Base-by-base conservation (phyloP, 2,797 vertebrate genomes). In the Glossophaga mutica region DNA sequence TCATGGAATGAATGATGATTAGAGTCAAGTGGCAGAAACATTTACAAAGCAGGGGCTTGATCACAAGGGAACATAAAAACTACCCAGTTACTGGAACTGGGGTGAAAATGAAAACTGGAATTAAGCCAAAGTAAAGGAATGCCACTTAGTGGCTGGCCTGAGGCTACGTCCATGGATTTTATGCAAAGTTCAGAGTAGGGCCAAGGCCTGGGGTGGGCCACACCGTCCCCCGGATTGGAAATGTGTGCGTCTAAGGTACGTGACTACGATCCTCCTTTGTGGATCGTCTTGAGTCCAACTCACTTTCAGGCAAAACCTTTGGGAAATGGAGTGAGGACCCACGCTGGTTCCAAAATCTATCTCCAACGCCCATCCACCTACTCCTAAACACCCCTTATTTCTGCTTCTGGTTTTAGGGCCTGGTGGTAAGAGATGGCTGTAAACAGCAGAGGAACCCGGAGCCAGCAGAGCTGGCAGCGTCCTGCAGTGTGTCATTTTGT, bases 401-500 rank as follows among this genome's bases (percentile, higher is more conserved):
- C 74, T 77, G 32, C 55, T 91, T 97, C 93, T 96, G 95, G 94
- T 97, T 98, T 95, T 34, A 39, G 21, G 74, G 34, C 77, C 39
- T 87, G 44, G 79, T 95, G 95, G 90, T 97, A 94, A 97, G 90
- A 94, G 70, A 86, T 37, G 67, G 78, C 91, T 96, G 88, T 29
- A 88, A 87, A 70, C 92, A 92, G 89, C 86, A 85, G 68, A 59
- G 85, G 84, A 96, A 88, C 92, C 34, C 15, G 39, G 71, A 91
- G 89, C 44, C 46, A 90, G 44, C 42, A 44, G 6, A 0, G 5
- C 70, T 0, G 4, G 15, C 21, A 4, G 89, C 71, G 57, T 70
- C 95, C 95, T 95, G 96, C 94, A 32, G 79, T 24, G 87, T 96
- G 93, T 98, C 97, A 94, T 95, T 92, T 95, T 90, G 73, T 82